Evolutionary conservation across 2,797 vertebrate genomes (phyloP).

Genomic region (Syndactyla subalaris): DNA sequence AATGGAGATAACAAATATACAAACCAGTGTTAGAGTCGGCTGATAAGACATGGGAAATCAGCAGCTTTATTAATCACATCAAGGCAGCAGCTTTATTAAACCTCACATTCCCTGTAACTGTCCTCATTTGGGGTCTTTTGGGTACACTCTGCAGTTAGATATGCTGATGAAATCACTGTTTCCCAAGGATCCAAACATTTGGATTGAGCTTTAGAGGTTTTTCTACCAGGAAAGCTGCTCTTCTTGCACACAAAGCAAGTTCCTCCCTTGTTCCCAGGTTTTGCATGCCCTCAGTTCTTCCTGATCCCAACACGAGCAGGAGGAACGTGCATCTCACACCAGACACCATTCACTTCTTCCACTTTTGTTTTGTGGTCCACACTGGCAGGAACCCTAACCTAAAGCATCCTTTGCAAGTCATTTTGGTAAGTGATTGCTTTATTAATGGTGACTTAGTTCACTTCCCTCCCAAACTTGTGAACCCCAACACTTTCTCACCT

Average conservation of each 20-base stretch:
- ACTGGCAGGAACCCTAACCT: neutral
- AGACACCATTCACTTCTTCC: neutral
- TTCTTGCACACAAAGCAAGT: neutral
- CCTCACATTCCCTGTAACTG: neutral
- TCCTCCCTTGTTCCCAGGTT: neutral
- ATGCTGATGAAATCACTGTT: neutral
- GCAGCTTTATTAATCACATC: conserved; percentile 41
- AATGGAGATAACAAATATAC: conserved; percentile 33
- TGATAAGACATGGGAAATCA: conserved; percentile 56
- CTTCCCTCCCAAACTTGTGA: neutral
- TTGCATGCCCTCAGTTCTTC: neutral
- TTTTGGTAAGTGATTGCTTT: neutral
- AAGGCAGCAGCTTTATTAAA: conserved; percentile 5
- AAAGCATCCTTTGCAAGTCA: neutral
- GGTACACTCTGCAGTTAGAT: neutral
- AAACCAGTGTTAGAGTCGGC: neutral
- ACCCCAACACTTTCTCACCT: neutral
- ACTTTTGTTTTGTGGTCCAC: neutral
- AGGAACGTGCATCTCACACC: accelerated
- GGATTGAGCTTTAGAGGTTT: neutral
- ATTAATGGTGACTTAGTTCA: neutral
- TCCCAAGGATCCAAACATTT: neutral
- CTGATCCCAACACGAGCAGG: neutral
- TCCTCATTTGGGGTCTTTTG: conserved; percentile 1
- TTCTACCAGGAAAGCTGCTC: neutral